These are phyloP conservation scores for Sesamia nonagrioides DNA, from an alignment of 1,140 invertebrate genomes.

Conservation along the genomic window DNA sequence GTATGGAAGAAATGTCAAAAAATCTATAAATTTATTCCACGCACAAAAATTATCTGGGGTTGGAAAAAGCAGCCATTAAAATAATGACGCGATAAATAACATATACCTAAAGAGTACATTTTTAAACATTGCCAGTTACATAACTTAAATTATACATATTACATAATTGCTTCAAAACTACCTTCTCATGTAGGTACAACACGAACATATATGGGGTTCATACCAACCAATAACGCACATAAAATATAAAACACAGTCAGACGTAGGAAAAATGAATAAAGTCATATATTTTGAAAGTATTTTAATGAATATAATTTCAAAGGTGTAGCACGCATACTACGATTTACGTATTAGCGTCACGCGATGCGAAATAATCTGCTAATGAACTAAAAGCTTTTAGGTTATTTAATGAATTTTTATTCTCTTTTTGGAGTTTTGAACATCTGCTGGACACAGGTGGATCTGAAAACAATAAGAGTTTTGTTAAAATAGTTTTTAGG, in stretches of 20 bases:
- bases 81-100: too few relatives aligned
- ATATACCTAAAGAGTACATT: too few relatives aligned
- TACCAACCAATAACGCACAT: not conserved
- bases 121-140: too few relatives aligned
- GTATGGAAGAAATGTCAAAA: too few relatives aligned
- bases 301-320: constrained; percentile 57
- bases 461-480: not conserved
- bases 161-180: not conserved
- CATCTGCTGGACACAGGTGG: constrained; percentile 25
- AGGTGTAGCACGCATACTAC: constrained; percentile 54
- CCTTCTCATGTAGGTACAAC: not conserved
- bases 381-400: constrained; percentile 60
- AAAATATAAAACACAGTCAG: constrained; percentile 7
- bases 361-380: constrained; percentile 62
- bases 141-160: not conserved
- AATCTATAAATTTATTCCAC: too few relatives aligned
- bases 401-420: constrained; percentile 43
- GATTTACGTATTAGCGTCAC: constrained; percentile 56
- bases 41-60: too few relatives aligned
- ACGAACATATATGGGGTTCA: not conserved
- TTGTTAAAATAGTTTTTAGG: not conserved
- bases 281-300: constrained; percentile 53
- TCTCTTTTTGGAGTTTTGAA: not conserved
- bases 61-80: too few relatives aligned
- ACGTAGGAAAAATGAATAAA: constrained; percentile 57